Percentiles rank a stretch among this genome's conserved stretches.
These are phyloP conservation scores for Cephus nigrinus DNA, from an alignment of 2,888 invertebrate species.

Conservation along the genomic window DNA sequence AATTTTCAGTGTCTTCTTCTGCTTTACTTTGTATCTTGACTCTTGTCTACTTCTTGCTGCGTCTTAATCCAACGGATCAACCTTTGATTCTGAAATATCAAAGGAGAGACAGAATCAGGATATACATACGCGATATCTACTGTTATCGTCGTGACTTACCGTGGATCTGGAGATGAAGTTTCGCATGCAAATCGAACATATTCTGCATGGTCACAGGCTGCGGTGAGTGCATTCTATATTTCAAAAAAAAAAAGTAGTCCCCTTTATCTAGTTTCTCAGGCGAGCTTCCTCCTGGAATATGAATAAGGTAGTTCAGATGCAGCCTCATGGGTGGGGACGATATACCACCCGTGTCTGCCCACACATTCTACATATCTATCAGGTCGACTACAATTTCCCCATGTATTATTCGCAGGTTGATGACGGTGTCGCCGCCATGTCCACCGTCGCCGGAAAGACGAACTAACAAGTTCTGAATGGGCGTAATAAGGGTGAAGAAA, in stretches of 20 bases:
- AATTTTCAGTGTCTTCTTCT: background rate
- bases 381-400: slow-evolving; percentile 2
- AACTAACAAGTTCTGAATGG: background rate
- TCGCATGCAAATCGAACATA: slow-evolving; percentile 2
- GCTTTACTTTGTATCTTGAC: background rate
- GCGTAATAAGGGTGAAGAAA: background rate
- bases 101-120: background rate
- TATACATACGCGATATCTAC: background rate
- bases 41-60: background rate
- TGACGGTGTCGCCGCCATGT: background rate
- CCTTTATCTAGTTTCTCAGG: slow-evolving; percentile 32
- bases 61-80: background rate
- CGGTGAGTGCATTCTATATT: slow-evolving; percentile 7
- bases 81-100: background rate
- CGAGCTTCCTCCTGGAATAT: slow-evolving; percentile 22
- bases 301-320: slow-evolving; percentile 37
- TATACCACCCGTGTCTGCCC: slow-evolving; percentile 8
- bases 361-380: background rate
- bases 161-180: background rate
- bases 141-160: background rate
- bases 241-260: slow-evolving; percentile 15
- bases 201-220: background rate
- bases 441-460: background rate
- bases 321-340: slow-evolving; percentile 21
- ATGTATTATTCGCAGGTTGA: slow-evolving; percentile 3